Evolutionary conservation across 2,113 vertebrate species (phyloP), one percentile per base, ranked within the genome.

Genomic region (Saguinus imperator): DNA sequence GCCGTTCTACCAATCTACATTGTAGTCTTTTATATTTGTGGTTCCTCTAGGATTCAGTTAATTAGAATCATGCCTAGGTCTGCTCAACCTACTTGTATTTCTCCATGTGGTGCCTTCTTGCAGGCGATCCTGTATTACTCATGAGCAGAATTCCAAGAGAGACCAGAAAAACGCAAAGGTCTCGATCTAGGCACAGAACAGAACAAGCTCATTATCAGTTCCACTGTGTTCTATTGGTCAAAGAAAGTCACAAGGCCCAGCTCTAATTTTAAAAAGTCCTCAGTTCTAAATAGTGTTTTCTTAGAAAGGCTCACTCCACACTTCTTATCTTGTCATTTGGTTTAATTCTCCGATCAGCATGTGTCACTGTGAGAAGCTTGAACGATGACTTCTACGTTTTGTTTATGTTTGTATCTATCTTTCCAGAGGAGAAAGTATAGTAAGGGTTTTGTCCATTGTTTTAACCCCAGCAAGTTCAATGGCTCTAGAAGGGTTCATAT

Each of bases 71-170:
- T 83, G 11, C 48, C 27, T 81, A 64, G 14, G 52, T 29, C 23
- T 18, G 3, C 8, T 55, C 57, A 16, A 5, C 7, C 6, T 57
- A 61, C 0, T 29, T 7, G 1, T 16, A 3, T 87, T 45, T 3
- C 1, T 80, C 11, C 13, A 20, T 7, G 16, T 20, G 25, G 2
- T 75, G 2, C 52, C 23, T 61, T 89, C 40, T 64, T 2, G 14
- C 18, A 48, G 2, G 2, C 16, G 32, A 9, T 32, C 4, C 27
- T 29, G 0, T 43, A 45, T 9, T 85, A 61, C 11, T 81, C 5
- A 61, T 6, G 11, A 25, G 5, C 9, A 66, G 21, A 92, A 94
- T 68, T 73, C 40, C 17, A 58, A 66, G 1, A 48, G 4, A 66
- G 13, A 57, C 3, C 0, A 12, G 61, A 58, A 68, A 14, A 87